phyloP scores from a whole-genome alignment of 2,797 vertebrate genomes.

The Novumbra hubbsi region DNA sequence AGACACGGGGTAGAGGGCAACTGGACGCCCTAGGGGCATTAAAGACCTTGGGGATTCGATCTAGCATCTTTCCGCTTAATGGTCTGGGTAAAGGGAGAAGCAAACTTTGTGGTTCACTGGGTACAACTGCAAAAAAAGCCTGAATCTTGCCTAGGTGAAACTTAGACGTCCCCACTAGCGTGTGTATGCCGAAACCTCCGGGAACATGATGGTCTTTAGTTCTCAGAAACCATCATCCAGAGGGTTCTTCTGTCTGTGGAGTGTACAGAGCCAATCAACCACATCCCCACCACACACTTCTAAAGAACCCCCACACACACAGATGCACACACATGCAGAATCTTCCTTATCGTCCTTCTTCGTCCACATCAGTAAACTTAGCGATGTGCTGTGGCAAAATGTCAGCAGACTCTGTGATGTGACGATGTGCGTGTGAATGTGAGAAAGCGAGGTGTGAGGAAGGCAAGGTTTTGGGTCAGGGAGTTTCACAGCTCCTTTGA shows the following conservation, averaged over 20 bases:
- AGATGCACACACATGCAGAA: neutral
- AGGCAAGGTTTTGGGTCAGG: conserved; percentile 23
- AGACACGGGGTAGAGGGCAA: no score
- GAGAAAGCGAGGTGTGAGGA: neutral
- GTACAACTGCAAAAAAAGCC: neutral
- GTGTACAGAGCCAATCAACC: neutral
- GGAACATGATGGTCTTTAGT: neutral
- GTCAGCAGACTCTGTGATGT: neutral
- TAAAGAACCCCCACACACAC: neutral
- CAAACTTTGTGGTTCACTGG: neutral
- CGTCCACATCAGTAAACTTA: neutral
- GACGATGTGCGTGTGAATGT: neutral
- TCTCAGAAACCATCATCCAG: neutral
- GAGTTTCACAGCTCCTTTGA: conserved; percentile 27
- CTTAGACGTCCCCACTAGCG: neutral
- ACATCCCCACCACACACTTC: neutral
- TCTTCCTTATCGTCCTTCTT: neutral
- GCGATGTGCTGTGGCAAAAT: neutral
- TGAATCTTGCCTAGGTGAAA: neutral
- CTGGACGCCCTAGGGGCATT: no score
- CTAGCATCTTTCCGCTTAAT: no score
- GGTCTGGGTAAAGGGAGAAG: neutral
- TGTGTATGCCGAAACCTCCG: neutral
- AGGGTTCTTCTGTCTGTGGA: neutral
- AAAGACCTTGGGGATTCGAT: no score